Conservation (phyloP, 53 echinoderm and acorn worm species). For the Pentamera pediparva region DNA sequence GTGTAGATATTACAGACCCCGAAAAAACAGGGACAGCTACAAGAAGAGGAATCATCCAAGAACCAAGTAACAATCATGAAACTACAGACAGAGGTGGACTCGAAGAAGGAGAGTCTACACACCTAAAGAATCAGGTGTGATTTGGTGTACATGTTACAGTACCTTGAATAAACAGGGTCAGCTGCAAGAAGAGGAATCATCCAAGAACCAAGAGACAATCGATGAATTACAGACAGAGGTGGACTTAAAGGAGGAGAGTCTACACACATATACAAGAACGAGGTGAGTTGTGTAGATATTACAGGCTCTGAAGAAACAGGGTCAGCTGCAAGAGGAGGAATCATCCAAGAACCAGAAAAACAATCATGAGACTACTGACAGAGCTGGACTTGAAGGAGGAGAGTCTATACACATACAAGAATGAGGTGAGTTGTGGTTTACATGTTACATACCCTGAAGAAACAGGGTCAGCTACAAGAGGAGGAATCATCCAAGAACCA, state of each 20-base stretch:
- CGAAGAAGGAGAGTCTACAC: conserved; percentile 56
- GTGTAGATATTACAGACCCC: conserved; percentile 84
- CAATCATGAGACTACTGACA: conserved; percentile 19
- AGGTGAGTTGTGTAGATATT: conserved; percentile 48
- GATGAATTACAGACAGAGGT: conserved; percentile 65
- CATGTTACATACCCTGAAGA: no score
- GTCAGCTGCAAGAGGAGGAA: conserved; percentile 58
- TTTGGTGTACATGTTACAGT: conserved; percentile 54
- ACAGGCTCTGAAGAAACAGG: conserved; percentile 39
- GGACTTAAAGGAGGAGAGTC: conserved; percentile 55
- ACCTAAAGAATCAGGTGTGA: conserved; percentile 53
- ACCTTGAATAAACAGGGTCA: conserved; percentile 58
- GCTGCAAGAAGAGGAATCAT: conserved; percentile 64
- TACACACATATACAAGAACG: conserved; percentile 58
- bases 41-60: conserved; percentile 59
- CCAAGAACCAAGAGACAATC: conserved; percentile 65
- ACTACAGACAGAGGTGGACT: conserved; percentile 69
- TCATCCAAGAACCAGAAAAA: conserved; percentile 58
- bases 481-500: conserved; percentile 67
- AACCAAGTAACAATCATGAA: conserved; percentile 68
- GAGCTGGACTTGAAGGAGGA: conserved; percentile 65
- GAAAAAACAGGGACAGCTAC: conserved; percentile 60
- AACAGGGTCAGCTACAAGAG: conserved; percentile 65
- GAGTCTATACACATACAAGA: conserved; percentile 35
- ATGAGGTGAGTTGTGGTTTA: conserved; percentile 69